Evolutionary conservation across 2,113 vertebrate genomes (phyloP).

Genomic region (Anoura caudifer): DNA sequence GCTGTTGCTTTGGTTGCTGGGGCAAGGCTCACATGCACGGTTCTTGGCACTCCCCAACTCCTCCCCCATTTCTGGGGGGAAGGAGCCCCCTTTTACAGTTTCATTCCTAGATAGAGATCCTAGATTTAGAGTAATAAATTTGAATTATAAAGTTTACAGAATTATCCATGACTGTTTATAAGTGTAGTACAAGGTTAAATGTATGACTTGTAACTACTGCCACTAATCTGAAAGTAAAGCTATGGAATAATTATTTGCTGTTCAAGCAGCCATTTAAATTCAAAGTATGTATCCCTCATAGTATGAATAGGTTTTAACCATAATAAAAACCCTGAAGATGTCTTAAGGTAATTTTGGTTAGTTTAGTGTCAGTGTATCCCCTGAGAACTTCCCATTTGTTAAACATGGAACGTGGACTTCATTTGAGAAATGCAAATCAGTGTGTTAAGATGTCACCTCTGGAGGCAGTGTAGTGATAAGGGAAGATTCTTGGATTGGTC

Average conservation of each 20-base stretch:
- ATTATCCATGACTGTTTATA: neutral
- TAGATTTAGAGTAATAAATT: neutral
- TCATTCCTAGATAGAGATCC: neutral
- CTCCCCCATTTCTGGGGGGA: too few species aligned
- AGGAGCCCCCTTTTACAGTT: neutral
- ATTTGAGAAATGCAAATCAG: neutral
- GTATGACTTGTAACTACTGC: neutral
- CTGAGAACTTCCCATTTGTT: neutral
- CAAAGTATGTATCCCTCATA: neutral
- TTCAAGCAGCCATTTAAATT: neutral
- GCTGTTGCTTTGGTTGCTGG: too few species aligned
- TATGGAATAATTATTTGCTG: neutral
- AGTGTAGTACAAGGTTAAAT: neutral
- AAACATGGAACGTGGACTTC: neutral
- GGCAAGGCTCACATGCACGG: too few species aligned
- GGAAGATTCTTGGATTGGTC: neutral
- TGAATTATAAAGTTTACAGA: neutral
- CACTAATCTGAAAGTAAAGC: neutral
- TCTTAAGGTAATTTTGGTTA: neutral
- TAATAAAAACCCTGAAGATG: neutral
- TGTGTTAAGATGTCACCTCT: neutral
- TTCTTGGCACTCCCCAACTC: too few species aligned
- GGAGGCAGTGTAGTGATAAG: neutral
- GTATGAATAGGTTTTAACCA: neutral
- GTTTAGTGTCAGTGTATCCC: neutral